Base-by-base conservation (phyloP, 2,113 vertebrate genomes). In the Myiozetetes cayanensis region DNA sequence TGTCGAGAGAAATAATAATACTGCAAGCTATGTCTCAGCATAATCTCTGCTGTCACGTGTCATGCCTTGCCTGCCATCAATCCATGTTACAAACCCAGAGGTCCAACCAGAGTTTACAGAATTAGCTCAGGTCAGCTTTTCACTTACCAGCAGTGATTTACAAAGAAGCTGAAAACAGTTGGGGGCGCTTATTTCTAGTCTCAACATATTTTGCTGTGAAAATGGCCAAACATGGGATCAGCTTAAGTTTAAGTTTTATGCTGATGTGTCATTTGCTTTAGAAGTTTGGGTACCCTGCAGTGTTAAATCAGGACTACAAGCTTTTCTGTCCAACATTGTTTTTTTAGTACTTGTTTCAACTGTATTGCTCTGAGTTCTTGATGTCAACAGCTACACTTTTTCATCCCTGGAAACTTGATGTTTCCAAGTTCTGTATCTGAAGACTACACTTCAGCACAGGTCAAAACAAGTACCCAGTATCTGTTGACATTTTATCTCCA, bases 401-500 rank as follows among this genome's bases (percentile, higher is more conserved):
- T 46, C 19, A 52, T 35, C 61, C 21, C 43, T 47, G 30, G 22
- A 55, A 55, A 41, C 58, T 62, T 44, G 3, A 21, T 49, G 52
- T 82, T 89, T 89, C 44, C 25, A 27, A 58, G 37, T 87, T 75
- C 35, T 72, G 8, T 68, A 10, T 56, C 80, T 63, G 58, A 87
- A 52, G 50, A 61, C 46, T 39, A 66, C 41, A 25, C 61, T 71
- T 39, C 21, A 67, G 79, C 65, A 66, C 87, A 65, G 0, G 68
- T 88, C 44, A 44, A 75, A 80, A 93, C 93, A 89, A 90, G 65
- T 27, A 30, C 56, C 44, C 61, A 33, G 41, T 47, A 49, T 61
- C 87, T 90, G 91, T 56, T 85, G 81, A 74, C 52, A 17, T 92
- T 93, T 92, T 84, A 89, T 56, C 93, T 93, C 58, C 65, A 81